Conservation (phyloP, 2,113 vertebrate species). For the Bostrychus sinensis region DNA sequence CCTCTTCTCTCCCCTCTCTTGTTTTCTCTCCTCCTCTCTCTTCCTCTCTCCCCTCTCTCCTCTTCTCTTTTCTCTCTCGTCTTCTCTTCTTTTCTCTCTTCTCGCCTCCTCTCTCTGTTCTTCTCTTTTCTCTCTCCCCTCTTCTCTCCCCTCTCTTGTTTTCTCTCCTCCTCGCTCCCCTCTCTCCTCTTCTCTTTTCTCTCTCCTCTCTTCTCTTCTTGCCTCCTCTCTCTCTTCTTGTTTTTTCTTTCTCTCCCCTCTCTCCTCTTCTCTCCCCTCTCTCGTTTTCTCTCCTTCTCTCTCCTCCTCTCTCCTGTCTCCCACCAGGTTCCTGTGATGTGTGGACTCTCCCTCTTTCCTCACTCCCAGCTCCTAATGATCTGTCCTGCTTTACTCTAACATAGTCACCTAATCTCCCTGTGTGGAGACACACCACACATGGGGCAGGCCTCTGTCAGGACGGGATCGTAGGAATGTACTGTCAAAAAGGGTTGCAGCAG, state of each 20-base stretch:
- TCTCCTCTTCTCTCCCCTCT: slow-evolving; percentile 36
- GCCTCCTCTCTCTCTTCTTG: slow-evolving; percentile 10
- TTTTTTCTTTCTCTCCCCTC: slow-evolving; percentile 39
- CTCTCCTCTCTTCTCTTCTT: slow-evolving; percentile 20
- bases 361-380: slow-evolving; percentile 68
- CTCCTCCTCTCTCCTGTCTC: slow-evolving; percentile 29
- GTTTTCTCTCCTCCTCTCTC: background rate
- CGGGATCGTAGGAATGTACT: too few relatives aligned
- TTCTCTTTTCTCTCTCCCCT: too few relatives aligned
- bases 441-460: too few relatives aligned
- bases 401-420: slow-evolving; percentile 47
- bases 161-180: background rate
- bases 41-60: background rate
- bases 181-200: background rate
- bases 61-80: background rate
- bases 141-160: background rate
- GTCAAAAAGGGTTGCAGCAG: too few relatives aligned
- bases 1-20: background rate
- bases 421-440: slow-evolving; percentile 61
- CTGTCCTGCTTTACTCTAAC: slow-evolving; percentile 59
- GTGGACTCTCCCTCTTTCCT: slow-evolving; percentile 61
- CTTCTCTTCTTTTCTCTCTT: background rate
- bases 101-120: background rate
- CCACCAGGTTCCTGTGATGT: slow-evolving; percentile 62
- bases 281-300: slow-evolving; percentile 36